Base-by-base conservation (phyloP, 2,888 invertebrate species). In the Ophraella communa region DNA sequence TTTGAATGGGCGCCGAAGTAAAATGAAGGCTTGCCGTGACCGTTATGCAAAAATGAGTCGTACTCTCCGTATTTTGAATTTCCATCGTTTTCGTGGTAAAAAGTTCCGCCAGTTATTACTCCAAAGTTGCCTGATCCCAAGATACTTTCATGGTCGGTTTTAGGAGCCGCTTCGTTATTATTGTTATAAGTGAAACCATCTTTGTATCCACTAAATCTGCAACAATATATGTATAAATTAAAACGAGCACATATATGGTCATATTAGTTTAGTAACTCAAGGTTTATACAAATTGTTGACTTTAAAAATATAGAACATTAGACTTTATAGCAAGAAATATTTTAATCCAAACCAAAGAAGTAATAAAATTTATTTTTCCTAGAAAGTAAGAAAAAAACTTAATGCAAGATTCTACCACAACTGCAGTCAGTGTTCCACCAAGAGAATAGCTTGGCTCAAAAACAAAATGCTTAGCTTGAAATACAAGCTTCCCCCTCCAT, bases 91-190 rank as follows among this genome's bases (percentile, higher is more conserved):
- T 89, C 89, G 69, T 89, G 89, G 73, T 92, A 92, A 82, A 93
- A 95, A 2, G 94, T 94, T 3, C 94, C 95, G 3, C 95, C 95
- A 61, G 89, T 87, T 54, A 95, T 90, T 0, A 95, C 93, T 0
- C 93, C 93, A 75, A 94, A 94, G 80, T 94, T 94, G 1, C 94
- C 94, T 0, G 93, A 93, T 4, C 94, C 90, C 4, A 94, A 82
- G 11, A 93, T 66, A 14, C 56, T 52, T 17, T 33, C 27, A 18
- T 67, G 52, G 8, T 67, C 64, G 7, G 59, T 27, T 27, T 64
- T 64, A 5, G 39, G 44, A 1, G 59, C 17, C 24, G 54, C 27
- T 14, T 63, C 55, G 17, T 39, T 14, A 17, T 39, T 14, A 5
- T 39, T 39, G 35, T 64, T 55, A 18, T 56, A 60, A 11, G 55